Evolutionary conservation across 2,797 vertebrate species (phyloP), one percentile per base, ranked within the genome.

Genomic region (Potorous gilbertii): DNA sequence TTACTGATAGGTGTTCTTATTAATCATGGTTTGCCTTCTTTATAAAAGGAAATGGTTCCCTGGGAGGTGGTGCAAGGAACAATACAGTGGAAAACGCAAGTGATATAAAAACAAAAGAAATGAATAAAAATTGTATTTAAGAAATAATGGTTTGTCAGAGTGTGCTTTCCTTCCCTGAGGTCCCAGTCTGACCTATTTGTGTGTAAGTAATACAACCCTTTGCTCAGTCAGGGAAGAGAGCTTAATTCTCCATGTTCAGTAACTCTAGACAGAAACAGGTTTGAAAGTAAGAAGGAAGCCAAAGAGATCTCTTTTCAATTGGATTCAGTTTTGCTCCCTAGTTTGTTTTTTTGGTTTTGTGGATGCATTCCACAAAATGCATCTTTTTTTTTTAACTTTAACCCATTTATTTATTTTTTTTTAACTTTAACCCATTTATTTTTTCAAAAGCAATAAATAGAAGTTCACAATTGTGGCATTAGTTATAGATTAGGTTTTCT

Each of bases 261-360:
- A 90, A 40, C 11, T 54, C 50, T 5, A 8, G 52, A 91, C 4
- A 29, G 74, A 95, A 95, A 90, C 92, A 96, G 94, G 46, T 94
- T 93, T 91, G 34, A 92, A 92, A 55, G 74, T 93, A 87, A 89
- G 91, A 95, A 96, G 24, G 18, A 29, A 0, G 10, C 66, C 89
- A 90, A 87, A 57, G 46, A 92, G 9, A 96, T 55, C 91, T n/a
- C 57, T 95, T 93, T 92, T 92, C 46, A 14, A 18, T 16, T 95
- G 90, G 34, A 3, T 87, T 87, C 21, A 27, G 74, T 40, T 87
- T 87, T 87, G 40, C 3, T 91, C 93, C 92, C 90, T 94, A 5
- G n/a, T 74, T 74, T 74, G 5, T 40, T 74, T 57, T 93, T 52
- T 93, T 56, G 18, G 18, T 92, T 56, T 56, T 56, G 55, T 52